phyloP scores from a whole-genome alignment of 2,113 vertebrate genomes.

The Anser brachyrhynchus region DNA sequence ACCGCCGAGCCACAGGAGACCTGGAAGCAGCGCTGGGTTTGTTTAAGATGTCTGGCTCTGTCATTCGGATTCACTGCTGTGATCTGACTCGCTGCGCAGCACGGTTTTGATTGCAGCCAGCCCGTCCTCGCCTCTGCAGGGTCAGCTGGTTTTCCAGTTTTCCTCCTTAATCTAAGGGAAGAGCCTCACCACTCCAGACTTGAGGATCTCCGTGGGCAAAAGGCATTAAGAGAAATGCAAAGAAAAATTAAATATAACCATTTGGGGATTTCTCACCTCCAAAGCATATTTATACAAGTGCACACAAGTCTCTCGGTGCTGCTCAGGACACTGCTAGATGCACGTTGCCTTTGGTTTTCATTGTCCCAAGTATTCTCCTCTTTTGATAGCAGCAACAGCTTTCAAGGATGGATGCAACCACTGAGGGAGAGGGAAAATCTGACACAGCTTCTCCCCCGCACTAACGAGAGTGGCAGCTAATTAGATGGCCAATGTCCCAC shows the following conservation, averaged over 20 bases:
- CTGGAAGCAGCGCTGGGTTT: background rate
- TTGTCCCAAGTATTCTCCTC: background rate
- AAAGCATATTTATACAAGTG: background rate
- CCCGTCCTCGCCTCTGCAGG: background rate
- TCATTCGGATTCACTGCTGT: background rate
- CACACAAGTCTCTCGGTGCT: background rate
- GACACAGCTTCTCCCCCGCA: fast-evolving
- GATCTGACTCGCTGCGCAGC: background rate
- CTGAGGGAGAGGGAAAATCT: background rate
- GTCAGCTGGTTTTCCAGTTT: background rate
- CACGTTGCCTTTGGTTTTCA: background rate
- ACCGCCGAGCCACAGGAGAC: background rate
- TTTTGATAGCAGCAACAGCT: background rate
- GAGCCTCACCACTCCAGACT: background rate
- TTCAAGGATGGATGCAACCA: background rate
- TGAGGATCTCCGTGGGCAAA: background rate
- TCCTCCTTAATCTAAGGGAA: background rate
- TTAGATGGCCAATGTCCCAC: background rate
- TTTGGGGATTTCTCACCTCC: background rate
- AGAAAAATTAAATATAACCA: background rate
- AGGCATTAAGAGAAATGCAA: background rate
- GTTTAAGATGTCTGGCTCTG: background rate
- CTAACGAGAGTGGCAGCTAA: background rate
- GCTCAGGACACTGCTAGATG: background rate
- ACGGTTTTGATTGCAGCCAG: background rate